Evolutionary conservation across 2,113 vertebrate species (phyloP), one percentile per base, ranked within the genome.

Genomic region (Columbina picui): DNA sequence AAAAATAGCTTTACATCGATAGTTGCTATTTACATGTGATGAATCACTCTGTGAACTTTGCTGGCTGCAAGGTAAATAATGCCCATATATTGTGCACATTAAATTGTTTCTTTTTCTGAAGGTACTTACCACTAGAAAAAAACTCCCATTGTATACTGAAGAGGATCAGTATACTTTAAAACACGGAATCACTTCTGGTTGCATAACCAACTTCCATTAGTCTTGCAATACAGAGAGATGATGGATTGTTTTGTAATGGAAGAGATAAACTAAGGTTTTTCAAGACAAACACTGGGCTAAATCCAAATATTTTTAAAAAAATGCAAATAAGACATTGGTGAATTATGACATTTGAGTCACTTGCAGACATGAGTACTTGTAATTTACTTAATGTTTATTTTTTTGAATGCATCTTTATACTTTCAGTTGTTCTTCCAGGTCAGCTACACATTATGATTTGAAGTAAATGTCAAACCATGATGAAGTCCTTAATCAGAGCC

Each of bases 21-120:
- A n/a, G 68, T 71, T 82, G 4, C 36, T 59, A 32, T 73, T 71
- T 82, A 5, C 36, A n/a, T 0, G 0, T 14, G 29, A 7, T 8
- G 22, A 87, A 9, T 34, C 4, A 1, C 56, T 27, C 50, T 63
- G 6, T 74, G 23, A 47, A 22, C 19, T 52, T 36, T 18, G 9
- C 36, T 14, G 21, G 39, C 39, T 80, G 49, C 55, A 56, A 11
- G 29, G 17, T 36, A 65, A 19, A 34, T 56, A 73, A 57, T 25
- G 12, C 27, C 57, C 6, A 2, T 1, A 4, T 5, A 10, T 23
- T 59, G 15, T 57, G 23, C 15, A 16, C 27, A 5, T 67, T 20
- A 34, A 16, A 5, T 69, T 43, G 11, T 20, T 76, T 45, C 10
- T 38, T n/a, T 45, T 68, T 76, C 30, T 57, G 63, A 26, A 75